A percentile compares a stretch with the other conserved stretches of the same genome.
These are phyloP conservation scores for Dasypus novemcinctus DNA, from an alignment of 2,113 vertebrate genomes.

Conservation along the genomic window DNA sequence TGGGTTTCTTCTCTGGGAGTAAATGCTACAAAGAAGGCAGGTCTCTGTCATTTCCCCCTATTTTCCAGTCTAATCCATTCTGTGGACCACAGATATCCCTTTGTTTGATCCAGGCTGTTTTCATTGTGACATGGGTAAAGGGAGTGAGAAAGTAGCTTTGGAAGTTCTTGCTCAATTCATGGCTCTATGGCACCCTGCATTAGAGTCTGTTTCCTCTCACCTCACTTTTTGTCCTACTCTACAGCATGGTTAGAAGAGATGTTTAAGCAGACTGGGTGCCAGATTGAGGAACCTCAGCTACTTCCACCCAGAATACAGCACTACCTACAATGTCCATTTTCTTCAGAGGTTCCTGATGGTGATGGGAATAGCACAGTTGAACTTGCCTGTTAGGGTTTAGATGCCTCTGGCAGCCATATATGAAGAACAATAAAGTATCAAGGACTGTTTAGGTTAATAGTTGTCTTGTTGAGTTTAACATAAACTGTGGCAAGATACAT, in stretches of 20 bases:
- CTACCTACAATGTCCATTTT: background rate
- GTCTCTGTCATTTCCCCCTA: background rate
- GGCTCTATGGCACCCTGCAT: background rate
- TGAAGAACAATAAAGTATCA: background rate
- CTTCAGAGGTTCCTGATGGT: background rate
- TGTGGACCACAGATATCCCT: background rate
- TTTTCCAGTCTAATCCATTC: background rate
- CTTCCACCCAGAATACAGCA: background rate
- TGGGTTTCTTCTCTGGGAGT: conserved; percentile 1
- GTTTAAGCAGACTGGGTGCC: background rate
- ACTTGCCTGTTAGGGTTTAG: background rate
- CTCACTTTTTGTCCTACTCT: background rate
- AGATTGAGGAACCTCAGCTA: conserved; percentile 5
- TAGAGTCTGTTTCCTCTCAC: background rate
- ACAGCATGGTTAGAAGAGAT: background rate
- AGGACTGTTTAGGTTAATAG: background rate
- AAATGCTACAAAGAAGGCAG: conserved; percentile 42
- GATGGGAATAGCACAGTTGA: background rate
- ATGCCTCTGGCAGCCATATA: background rate
- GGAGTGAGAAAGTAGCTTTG: conserved; percentile 17
- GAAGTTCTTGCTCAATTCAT: conserved; percentile 4
- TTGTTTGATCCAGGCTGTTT: conserved; percentile 1
- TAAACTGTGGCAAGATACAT: background rate
- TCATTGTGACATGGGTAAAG: background rate
- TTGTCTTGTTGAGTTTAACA: conserved; percentile 4